Conservation (phyloP, 2,113 vertebrate species). For the Actenoides hombroni region DNA sequence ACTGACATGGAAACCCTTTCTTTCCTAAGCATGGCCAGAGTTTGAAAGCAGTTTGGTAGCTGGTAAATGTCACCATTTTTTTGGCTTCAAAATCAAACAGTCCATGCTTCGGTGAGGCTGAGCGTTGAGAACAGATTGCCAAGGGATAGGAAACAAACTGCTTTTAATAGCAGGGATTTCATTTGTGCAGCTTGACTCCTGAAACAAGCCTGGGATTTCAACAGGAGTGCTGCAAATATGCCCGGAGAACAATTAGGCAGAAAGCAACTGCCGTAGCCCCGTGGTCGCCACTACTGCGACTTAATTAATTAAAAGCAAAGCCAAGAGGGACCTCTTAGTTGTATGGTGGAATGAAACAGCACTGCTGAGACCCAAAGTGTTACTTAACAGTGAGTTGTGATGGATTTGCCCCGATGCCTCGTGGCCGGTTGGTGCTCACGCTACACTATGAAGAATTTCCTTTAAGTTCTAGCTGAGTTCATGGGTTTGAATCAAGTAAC, state of each 20-base stretch:
- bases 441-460: not conserved
- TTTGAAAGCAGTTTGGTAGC: not conserved
- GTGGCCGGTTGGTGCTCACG: not conserved
- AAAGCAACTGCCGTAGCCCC: slow-evolving; percentile 5
- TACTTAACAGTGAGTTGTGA: not conserved
- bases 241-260: slow-evolving; percentile 30
- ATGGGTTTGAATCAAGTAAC: not conserved
- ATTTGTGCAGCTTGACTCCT: slow-evolving; percentile 17
- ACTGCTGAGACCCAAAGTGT: not conserved
- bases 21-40: not conserved
- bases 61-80: not conserved
- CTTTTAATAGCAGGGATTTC: not conserved
- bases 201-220: slow-evolving; percentile 1
- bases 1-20: not conserved
- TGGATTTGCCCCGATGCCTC: not conserved
- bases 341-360: not conserved
- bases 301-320: slow-evolving; percentile 30
- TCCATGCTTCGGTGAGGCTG: not conserved
- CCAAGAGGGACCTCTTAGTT: slow-evolving; percentile 11
- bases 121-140: not conserved
- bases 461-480: not conserved
- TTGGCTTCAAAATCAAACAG: not conserved
- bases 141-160: slow-evolving; percentile 38
- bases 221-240: not conserved
- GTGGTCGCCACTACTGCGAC: not conserved